A percentile compares a stretch with the other conserved stretches of the same genome.
Evolutionary conservation across 2,797 vertebrate genomes (phyloP).

Genomic region (Arrhamphus sclerolepis): DNA sequence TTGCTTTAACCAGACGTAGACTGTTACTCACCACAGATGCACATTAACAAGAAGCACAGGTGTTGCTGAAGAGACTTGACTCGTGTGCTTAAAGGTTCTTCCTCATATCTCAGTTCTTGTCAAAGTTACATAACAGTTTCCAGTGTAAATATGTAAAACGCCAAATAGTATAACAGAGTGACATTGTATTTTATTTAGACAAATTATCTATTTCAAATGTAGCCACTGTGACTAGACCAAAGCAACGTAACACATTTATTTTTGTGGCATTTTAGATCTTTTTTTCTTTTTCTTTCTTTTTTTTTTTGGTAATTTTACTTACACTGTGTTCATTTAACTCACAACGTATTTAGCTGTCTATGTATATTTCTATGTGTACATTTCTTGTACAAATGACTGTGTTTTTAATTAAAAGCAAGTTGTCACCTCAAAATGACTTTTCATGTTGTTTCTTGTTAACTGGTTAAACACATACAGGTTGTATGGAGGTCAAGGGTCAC

Average conservation of each 20-base stretch:
- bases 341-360: slow-evolving; percentile 76
- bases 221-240: slow-evolving; percentile 92
- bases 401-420: slow-evolving; percentile 84
- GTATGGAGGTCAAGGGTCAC: no score
- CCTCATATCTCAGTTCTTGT: slow-evolving; percentile 34
- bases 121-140: slow-evolving; percentile 47
- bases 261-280: slow-evolving; percentile 53
- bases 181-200: slow-evolving; percentile 78
- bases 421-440: slow-evolving; percentile 55
- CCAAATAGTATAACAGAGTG: slow-evolving; percentile 73
- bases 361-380: slow-evolving; percentile 90
- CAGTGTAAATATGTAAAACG: slow-evolving; percentile 81
- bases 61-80: slow-evolving; percentile 29
- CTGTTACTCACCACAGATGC: slow-evolving; percentile 58
- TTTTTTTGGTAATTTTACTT: slow-evolving; percentile 58
- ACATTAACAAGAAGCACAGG: slow-evolving; percentile 37
- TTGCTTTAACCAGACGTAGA: slow-evolving; percentile 41
- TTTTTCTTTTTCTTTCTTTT: slow-evolving; percentile 53
- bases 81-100: slow-evolving; percentile 37
- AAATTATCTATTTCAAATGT: slow-evolving; percentile 78
- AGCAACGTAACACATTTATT: slow-evolving; percentile 84
- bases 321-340: slow-evolving; percentile 65
- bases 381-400: slow-evolving; percentile 89
- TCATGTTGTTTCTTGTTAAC: slow-evolving; percentile 4
- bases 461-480: neutral